Evolutionary conservation across 2,797 vertebrate genomes (phyloP), one percentile per base, ranked within the genome.

Genomic region (Tolypeutes matacus): DNA sequence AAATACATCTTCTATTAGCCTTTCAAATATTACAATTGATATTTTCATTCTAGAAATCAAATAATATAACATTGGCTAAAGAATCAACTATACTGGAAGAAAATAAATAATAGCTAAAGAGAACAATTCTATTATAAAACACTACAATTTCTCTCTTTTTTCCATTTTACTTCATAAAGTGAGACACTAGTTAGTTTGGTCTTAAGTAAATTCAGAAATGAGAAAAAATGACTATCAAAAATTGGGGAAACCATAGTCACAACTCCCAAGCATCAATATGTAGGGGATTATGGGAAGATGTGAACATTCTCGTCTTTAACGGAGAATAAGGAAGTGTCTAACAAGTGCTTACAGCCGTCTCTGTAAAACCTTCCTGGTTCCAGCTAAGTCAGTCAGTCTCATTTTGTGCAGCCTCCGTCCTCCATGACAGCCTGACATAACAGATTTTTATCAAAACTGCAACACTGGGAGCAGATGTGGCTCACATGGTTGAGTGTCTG

Each of bases 21-120:
- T 82, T n/a, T 89, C 23, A 58, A 86, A n/a, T 62, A 76, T 56
- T 64, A 73, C 6, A 67, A 36, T 78, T 36, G 5, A 72, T 81
- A 65, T 5, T 93, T 96, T n/a, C 14, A 65, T 82, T 93, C 21
- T 51, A 91, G 31, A 89, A 89, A 93, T 92, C 49, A 96, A 95
- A 64, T 69, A 80, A 88, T 62, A 17, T 53, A 36, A 77, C 13
- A 81, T 31, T 83, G 8, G 72, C 25, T 93, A 53, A 94, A 77
- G 7, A 27, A 42, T 31, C 15, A 81, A 7, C 11, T 72, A 15
- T 42, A 64, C 1, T 67, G 49, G 14, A 85, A 88, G n/a, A 92
- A 81, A 86, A 69, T 42, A 77, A 85, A 15, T 58, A 53, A 67
- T 11, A 73, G 18, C 75, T 81, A 34, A 75, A 84, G 72, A 88